Base-by-base conservation (phyloP, 2,113 vertebrate genomes). In the Himantopus leucocephalus region DNA sequence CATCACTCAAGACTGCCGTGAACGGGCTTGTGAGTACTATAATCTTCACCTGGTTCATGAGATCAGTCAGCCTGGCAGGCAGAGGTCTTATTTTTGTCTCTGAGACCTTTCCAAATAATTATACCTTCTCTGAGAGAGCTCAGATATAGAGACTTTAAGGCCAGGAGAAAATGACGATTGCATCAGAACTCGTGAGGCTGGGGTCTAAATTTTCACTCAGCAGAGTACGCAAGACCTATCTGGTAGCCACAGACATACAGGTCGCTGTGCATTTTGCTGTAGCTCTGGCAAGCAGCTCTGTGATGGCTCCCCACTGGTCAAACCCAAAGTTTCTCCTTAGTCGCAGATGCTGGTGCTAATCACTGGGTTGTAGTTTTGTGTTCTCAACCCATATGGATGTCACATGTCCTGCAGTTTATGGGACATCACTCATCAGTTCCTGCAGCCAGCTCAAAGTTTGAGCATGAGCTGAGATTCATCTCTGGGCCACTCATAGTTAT, bases 81-180 rank as follows among this genome's bases (percentile, higher is more conserved):
- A 91, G 20, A 72, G 27, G 48, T 85, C 89, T 75, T 74, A 23
- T 52, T 96, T 96, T 94, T 85, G 64, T 94, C 56, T 78, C 32
- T 14, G 56, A 91, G 47, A 82, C 15, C 27, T 91, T 91, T 94
- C 47, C 35, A 71, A 83, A 59, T 84, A 93, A 88, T 86, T 90
- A 63, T 37, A 55, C 17, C 50, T 77, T 94, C 30, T 16, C 56
- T n/a, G 43, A 55, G 63, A 86, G 37, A 89, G 37, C 73, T 92
- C 60, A 68, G 39, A 32, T 41, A 50, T 1, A 58, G 56, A 75
- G 56, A 72, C 35, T 79, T 79, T 81, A 68, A 75, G 41, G 23
- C 37, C 47, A 84, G 52, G 52, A 88, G 56, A 82, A 70, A 87
- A 94, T 73, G 15, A 29, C 0, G 0, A 18, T 78, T 77, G 37